Evolutionary conservation across 2,888 invertebrate species (phyloP).

Genomic region (Molorchus minor): DNA sequence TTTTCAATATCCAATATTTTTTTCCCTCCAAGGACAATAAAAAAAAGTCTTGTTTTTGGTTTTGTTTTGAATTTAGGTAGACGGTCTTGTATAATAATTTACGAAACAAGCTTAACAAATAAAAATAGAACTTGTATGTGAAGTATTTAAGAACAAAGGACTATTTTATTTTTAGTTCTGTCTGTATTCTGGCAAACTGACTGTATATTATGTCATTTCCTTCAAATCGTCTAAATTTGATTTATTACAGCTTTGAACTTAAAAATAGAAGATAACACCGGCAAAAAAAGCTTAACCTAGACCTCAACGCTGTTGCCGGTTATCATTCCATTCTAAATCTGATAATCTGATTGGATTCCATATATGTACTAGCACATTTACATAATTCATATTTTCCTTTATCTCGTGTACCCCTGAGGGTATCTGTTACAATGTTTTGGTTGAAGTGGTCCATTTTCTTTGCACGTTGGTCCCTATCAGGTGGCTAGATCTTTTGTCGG

Average conservation of each 20-base stretch:
- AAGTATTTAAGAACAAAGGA: too few relatives aligned
- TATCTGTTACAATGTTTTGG: conserved; percentile 55
- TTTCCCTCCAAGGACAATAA: too few relatives aligned
- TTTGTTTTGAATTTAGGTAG: too few relatives aligned
- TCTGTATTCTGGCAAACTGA: too few relatives aligned
- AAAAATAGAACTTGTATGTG: too few relatives aligned
- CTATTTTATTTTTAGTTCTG: too few relatives aligned
- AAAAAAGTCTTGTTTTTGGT: too few relatives aligned
- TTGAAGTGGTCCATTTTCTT: conserved; percentile 49
- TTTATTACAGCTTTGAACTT: neutral
- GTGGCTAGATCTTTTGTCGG: conserved; percentile 51
- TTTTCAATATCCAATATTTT: too few relatives aligned
- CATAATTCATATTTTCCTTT: conserved; percentile 6
- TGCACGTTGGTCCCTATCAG: conserved; percentile 43
- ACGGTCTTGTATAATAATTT: too few relatives aligned
- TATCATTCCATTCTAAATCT: neutral
- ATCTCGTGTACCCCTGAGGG: conserved; percentile 24
- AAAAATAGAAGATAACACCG: neutral
- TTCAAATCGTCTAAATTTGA: neutral
- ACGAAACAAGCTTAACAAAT: too few relatives aligned
- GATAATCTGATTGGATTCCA: neutral
- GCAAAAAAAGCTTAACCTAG: neutral
- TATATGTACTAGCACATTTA: neutral
- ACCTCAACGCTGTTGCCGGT: too few relatives aligned
- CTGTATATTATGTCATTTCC: too few relatives aligned